These are phyloP conservation scores for Pogonognathellus flavescens DNA, from an alignment of 1,140 invertebrate species.

Conservation along the genomic window DNA sequence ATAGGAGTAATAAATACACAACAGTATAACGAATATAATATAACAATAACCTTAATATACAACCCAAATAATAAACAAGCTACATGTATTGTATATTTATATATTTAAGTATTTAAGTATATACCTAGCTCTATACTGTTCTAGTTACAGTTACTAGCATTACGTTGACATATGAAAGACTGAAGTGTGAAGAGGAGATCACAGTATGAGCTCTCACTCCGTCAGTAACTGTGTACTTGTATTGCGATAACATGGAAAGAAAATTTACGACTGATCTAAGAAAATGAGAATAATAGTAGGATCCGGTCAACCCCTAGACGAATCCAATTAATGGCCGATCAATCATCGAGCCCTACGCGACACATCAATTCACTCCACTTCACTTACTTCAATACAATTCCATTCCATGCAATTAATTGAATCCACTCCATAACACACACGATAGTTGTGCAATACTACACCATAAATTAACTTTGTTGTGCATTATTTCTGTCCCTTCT, in stretches of 20 bases:
- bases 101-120: no score
- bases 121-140: no score
- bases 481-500: no score
- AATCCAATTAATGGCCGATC: slow-evolving; percentile 53
- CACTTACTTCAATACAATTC: slow-evolving; percentile 27
- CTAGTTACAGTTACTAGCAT: no score
- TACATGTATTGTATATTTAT: no score
- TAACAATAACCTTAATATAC: no score
- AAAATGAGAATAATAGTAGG: slow-evolving; percentile 38
- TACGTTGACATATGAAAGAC: background rate
- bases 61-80: no score
- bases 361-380: slow-evolving; percentile 48
- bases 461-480: no score
- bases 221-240: background rate
- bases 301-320: slow-evolving; percentile 30
- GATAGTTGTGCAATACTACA: background rate
- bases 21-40: no score
- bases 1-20: background rate
- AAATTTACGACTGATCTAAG: slow-evolving; percentile 10
- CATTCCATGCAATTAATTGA: slow-evolving; percentile 41
- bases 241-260: slow-evolving; percentile 18
- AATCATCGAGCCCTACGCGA: slow-evolving; percentile 40
- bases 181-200: slow-evolving; percentile 12
- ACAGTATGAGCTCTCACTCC: slow-evolving; percentile 1
- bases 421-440: slow-evolving; percentile 25